These are phyloP conservation scores for Cotesia glomerata DNA, from an alignment of 1,140 invertebrate genomes.

Conservation along the genomic window DNA sequence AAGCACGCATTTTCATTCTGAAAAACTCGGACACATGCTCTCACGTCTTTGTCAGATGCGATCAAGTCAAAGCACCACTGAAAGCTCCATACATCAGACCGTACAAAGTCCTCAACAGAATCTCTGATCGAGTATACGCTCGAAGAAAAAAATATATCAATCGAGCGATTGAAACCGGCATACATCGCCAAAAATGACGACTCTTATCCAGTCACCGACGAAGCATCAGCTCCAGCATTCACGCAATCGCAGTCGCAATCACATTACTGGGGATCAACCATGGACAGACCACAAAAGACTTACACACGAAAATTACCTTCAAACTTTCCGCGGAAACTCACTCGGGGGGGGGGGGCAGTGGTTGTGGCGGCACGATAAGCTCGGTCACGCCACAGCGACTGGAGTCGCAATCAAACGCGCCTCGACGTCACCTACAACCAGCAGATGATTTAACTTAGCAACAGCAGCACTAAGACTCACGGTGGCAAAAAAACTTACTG, in stretches of 20 bases:
- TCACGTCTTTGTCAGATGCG: conserved; percentile 13
- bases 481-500: no score
- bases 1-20: neutral
- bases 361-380: neutral
- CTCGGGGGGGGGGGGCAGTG: neutral
- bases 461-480: no score
- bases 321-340: neutral
- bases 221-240: neutral
- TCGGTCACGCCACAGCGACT: neutral
- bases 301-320: neutral
- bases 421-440: no score
- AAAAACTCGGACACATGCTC: conserved; percentile 27
- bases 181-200: conserved; percentile 5
- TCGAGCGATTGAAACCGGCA: conserved; percentile 11
- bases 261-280: neutral
- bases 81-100: conserved; percentile 40
- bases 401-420: no score
- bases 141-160: neutral
- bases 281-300: neutral
- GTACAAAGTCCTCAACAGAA: conserved; percentile 32
- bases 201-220: neutral
- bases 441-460: no score
- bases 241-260: neutral
- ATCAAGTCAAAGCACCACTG: conserved; percentile 36
- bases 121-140: conserved; percentile 30